These are phyloP conservation scores for Pyrochroa serraticornis DNA, from an alignment of 2,888 invertebrate genomes.

Conservation along the genomic window DNA sequence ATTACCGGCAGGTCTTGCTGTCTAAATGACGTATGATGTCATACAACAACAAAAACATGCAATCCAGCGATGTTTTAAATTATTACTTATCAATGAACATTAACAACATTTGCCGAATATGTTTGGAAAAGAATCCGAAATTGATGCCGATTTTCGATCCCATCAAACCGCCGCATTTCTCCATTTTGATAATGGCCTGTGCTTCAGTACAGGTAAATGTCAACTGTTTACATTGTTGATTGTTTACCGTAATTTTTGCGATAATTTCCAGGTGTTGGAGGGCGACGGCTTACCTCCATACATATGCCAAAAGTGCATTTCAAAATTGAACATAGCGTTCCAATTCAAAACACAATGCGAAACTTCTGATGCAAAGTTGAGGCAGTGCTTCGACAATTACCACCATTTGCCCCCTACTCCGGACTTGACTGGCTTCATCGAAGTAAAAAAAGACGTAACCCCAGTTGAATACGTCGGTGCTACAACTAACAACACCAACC, in stretches of 20 bases:
- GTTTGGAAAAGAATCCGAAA: slow-evolving; percentile 55
- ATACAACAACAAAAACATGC: slow-evolving; percentile 43
- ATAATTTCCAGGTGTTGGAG: slow-evolving; percentile 51
- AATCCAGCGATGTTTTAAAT: slow-evolving; percentile 51
- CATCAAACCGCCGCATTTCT: slow-evolving; percentile 56
- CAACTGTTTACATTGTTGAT: not conserved
- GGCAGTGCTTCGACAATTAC: slow-evolving; percentile 52
- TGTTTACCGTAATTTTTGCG: not conserved
- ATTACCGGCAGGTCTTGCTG: too few species aligned
- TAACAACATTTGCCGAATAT: slow-evolving; percentile 57
- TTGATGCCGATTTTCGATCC: slow-evolving; percentile 58
- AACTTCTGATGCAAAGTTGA: slow-evolving; percentile 53
- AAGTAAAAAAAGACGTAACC: slow-evolving; percentile 46
- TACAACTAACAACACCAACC: slow-evolving; percentile 3
- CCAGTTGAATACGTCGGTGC: slow-evolving; percentile 1
- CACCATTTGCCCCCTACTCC: slow-evolving; percentile 45
- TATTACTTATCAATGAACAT: slow-evolving; percentile 57
- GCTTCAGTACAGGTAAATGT: slow-evolving; percentile 55
- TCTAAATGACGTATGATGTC: slow-evolving; percentile 7
- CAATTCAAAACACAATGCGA: slow-evolving; percentile 58
- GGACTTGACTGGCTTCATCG: slow-evolving; percentile 49
- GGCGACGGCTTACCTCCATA: slow-evolving; percentile 55
- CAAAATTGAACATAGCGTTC: slow-evolving; percentile 55
- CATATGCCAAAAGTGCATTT: slow-evolving; percentile 56
- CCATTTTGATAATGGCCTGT: slow-evolving; percentile 57